Evolutionary conservation across 2,797 vertebrate genomes (phyloP), one percentile per base, ranked within the genome.

Genomic region (Gymnodraco acuticeps): DNA sequence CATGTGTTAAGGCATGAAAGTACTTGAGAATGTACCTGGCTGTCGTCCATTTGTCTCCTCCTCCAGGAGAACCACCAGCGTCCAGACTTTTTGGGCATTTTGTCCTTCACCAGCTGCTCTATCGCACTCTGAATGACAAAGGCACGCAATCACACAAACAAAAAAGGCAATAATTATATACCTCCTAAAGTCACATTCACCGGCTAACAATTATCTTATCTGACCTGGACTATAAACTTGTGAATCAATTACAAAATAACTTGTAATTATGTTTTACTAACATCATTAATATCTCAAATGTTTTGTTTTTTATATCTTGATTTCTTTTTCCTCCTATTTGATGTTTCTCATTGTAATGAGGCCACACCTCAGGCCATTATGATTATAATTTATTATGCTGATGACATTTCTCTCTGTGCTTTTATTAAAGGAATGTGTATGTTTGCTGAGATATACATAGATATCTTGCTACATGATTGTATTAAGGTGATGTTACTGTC

Each of bases 51-150:
- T 73, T 97, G 95, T 91, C 88, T 96, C 68, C 95, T 95, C 75
- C 95, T 91, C 97, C 98, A 98, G 68, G 96, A 97, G 80, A 98
- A 97, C 98, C 97, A 99, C 96, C 96, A 98, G 56, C 96, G 95
- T 47, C 96, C 96, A 70, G 95, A 94, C 89, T 95, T 98, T 85
- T 96, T 97, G 20, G 96, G 94, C 97, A 98, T 98, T 85, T 97
- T 98, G 90, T 98, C 96, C 77, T 97, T 97, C 77, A 97, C 92
- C 82, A 99, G 89, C 55, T 81, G 92, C 2, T 98, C 92, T 2
- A 99, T 75, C 0, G 96, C 88, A 74, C 87, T 96, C 98, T 99
- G 82, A 16, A 83, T 61, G 10, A 55, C 42, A 80, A n/a, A 78
- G 33, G 33, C 16, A 85, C 14, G 70, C 6, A 14, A 10, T 70